Evolutionary conservation across 2,797 vertebrate genomes (phyloP).

Genomic region (Varecia variegata): DNA sequence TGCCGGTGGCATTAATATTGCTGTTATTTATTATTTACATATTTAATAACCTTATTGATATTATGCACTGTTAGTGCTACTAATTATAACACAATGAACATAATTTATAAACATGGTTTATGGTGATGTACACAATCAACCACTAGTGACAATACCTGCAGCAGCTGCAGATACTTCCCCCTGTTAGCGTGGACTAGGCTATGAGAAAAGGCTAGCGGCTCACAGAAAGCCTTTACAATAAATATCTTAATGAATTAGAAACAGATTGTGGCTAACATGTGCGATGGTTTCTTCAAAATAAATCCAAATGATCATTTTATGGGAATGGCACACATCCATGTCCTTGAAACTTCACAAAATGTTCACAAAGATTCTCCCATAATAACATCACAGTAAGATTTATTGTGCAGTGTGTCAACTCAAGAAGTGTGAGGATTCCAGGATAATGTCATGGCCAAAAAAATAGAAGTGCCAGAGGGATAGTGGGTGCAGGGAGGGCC

Average conservation of each 20-base stretch:
- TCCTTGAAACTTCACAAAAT: neutral
- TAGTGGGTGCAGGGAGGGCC: accelerated
- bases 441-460: neutral
- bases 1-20: constrained; percentile 71
- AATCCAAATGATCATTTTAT: constrained; percentile 10
- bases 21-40: constrained; percentile 83
- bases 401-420: no score
- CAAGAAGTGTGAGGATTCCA: neutral
- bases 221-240: constrained; percentile 74
- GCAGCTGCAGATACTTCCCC: neutral
- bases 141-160: constrained; percentile 65
- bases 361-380: neutral
- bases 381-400: neutral
- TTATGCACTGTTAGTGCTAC: constrained; percentile 73
- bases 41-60: constrained; percentile 82
- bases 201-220: constrained; percentile 58
- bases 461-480: neutral
- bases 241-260: constrained; percentile 75
- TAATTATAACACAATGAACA: constrained; percentile 81
- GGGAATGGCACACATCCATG: neutral
- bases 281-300: constrained; percentile 7
- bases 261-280: neutral
- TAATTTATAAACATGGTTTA: constrained; percentile 77
- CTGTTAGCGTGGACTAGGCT: neutral
- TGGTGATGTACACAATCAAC: constrained; percentile 54